Conservation (phyloP, 2,113 vertebrate genomes). For the Austrofundulus limnaeus region DNA sequence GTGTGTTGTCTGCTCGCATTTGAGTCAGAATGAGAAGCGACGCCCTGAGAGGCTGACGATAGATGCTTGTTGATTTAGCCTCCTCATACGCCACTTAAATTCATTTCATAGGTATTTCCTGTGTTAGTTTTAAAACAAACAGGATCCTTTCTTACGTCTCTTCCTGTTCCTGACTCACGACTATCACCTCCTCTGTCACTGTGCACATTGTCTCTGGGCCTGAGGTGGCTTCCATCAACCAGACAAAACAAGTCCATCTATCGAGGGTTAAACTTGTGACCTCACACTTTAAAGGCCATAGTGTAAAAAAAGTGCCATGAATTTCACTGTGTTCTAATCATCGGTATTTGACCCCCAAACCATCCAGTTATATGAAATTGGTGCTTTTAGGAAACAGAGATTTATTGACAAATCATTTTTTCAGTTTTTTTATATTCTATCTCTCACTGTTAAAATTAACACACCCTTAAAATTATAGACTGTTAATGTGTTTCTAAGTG, state of each 20-base stretch:
- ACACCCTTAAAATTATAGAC: too few species aligned
- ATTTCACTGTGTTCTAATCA: background rate
- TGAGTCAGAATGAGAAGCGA: background rate
- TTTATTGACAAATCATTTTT: too few species aligned
- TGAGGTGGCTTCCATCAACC: constrained; percentile 2
- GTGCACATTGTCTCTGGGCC: constrained; percentile 2
- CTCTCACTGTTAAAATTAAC: too few species aligned
- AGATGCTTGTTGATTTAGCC: constrained; percentile 15
- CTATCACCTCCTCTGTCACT: constrained; percentile 14
- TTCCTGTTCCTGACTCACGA: constrained; percentile 36
- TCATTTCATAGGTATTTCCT: constrained; percentile 53
- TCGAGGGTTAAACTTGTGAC: background rate
- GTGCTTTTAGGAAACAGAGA: too few species aligned
- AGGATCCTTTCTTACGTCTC: background rate
- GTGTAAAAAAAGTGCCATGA: constrained; percentile 1
- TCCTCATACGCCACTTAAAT: constrained; percentile 1
- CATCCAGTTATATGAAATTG: background rate
- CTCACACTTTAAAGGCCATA: background rate
- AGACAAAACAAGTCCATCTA: constrained; percentile 2
- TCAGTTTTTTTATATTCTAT: too few species aligned
- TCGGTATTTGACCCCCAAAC: background rate
- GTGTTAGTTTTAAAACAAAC: constrained; percentile 37
- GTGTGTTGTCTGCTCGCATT: constrained; percentile 19
- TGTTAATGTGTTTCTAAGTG: too few species aligned
- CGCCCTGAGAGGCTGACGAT: constrained; percentile 21